Percentiles rank a stretch among this genome's conserved stretches.
Conservation (phyloP, 2,797 vertebrate species). For the Gymnothorax javanicus region DNA sequence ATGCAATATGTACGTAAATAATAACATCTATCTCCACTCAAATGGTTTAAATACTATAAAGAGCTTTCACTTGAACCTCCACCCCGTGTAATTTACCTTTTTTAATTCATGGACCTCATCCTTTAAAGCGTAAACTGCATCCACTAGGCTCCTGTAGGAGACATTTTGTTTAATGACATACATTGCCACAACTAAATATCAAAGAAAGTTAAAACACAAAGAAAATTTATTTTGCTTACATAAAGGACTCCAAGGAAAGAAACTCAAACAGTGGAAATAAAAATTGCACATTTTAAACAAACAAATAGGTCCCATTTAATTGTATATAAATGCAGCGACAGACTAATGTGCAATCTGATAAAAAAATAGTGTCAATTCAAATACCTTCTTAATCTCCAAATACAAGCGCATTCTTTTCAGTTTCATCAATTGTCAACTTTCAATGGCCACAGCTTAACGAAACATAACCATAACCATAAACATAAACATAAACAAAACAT, state of each 20-base stretch:
- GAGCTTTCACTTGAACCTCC: background rate
- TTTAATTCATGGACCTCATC: slow-evolving; percentile 97
- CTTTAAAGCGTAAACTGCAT: slow-evolving; percentile 96
- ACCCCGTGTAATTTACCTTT: slow-evolving; percentile 75
- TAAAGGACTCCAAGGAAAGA: background rate
- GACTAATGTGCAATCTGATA: background rate
- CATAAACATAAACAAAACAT: no score
- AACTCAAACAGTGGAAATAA: background rate
- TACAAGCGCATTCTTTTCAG: no score
- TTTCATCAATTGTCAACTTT: no score
- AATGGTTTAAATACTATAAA: background rate
- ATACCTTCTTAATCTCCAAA: no score
- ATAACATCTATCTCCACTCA: background rate
- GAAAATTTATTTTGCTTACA: background rate
- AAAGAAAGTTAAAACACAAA: background rate
- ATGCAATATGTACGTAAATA: background rate
- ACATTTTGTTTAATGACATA: slow-evolving; percentile 28
- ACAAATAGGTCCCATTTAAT: background rate
- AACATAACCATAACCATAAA: no score
- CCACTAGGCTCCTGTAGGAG: slow-evolving; percentile 88
- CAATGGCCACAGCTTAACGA: no score
- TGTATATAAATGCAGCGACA: background rate
- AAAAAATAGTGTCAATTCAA: background rate
- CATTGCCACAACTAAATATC: background rate
- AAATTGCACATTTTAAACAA: slow-evolving; percentile 1